These are phyloP conservation scores for Chelonia mydas DNA, from an alignment of 2,797 vertebrate species.

Conservation along the genomic window DNA sequence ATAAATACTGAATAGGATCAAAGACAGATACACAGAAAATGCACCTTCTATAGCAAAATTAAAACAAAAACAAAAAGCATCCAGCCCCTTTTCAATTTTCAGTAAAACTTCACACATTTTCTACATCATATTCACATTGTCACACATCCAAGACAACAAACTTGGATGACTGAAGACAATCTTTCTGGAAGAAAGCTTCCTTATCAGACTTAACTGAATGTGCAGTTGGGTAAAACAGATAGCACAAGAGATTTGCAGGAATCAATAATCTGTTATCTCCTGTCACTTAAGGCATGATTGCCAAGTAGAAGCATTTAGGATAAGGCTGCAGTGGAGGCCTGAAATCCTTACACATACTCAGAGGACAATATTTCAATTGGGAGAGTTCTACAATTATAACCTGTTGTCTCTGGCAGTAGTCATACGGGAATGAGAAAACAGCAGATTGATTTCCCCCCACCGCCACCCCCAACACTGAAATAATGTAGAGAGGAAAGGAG, in stretches of 20 bases:
- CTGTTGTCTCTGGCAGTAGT: neutral
- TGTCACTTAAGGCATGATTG: neutral
- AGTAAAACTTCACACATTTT: slow-evolving; percentile 34
- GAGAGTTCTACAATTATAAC: neutral
- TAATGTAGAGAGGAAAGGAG: neutral
- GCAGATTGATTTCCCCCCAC: neutral
- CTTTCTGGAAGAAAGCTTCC: slow-evolving; percentile 45
- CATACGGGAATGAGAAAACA: neutral
- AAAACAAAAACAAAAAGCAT: neutral
- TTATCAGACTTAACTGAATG: neutral
- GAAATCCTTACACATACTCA: neutral
- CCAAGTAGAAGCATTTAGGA: neutral
- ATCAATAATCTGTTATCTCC: slow-evolving; percentile 30
- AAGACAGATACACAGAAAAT: neutral
- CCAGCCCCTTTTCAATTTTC: slow-evolving; percentile 6
- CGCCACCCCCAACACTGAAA: neutral
- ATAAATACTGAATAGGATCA: neutral
- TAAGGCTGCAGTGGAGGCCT: neutral
- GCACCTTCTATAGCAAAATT: neutral
- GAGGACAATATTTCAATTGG: slow-evolving; percentile 6
- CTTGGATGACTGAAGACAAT: neutral
- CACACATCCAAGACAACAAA: slow-evolving; percentile 50
- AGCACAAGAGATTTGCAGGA: slow-evolving; percentile 33
- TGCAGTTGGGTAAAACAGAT: neutral
- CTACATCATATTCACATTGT: slow-evolving; percentile 27